phyloP scores from a whole-genome alignment of 2,888 invertebrate species.

The Gisinianus flammeolus region DNA sequence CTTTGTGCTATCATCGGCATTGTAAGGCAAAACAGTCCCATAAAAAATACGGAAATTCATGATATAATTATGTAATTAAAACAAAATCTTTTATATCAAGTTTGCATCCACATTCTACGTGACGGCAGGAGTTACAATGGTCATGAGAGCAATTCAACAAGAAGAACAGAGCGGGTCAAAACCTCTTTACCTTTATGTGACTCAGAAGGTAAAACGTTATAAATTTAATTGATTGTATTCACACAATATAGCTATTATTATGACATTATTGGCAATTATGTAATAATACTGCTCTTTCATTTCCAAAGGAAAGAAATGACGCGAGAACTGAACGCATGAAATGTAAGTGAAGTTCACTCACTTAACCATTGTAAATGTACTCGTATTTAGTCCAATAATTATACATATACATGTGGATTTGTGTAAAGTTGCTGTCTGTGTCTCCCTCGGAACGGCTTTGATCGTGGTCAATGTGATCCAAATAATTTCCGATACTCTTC shows the following conservation, averaged over 20 bases:
- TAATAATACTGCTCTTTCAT: too few species aligned
- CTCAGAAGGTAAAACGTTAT: not conserved
- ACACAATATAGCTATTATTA: too few species aligned
- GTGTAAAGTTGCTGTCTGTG: not conserved
- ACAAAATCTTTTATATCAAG: not conserved
- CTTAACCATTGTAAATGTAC: not conserved
- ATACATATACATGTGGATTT: not conserved
- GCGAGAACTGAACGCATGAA: slow-evolving; percentile 8
- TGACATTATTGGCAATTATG: too few species aligned
- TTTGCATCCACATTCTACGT: slow-evolving; percentile 18
- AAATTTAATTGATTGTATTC: too few species aligned
- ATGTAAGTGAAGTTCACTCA: too few species aligned
- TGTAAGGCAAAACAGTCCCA: slow-evolving; percentile 13
- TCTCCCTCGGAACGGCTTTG: slow-evolving; percentile 1
- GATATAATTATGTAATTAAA: not conserved
- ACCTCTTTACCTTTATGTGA: slow-evolving; percentile 30
- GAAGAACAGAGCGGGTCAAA: not conserved
- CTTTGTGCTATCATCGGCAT: slow-evolving; percentile 23
- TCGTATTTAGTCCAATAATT: not conserved
- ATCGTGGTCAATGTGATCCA: slow-evolving; percentile 23
- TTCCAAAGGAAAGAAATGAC: not conserved
- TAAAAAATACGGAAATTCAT: not conserved
- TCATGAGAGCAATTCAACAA: slow-evolving; percentile 19
- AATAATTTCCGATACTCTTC: slow-evolving; percentile 21
- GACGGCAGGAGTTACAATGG: slow-evolving; percentile 15